Evolutionary conservation across 2,113 vertebrate species (phyloP), one percentile per base, ranked within the genome.

Genomic region (Podarcis muralis): DNA sequence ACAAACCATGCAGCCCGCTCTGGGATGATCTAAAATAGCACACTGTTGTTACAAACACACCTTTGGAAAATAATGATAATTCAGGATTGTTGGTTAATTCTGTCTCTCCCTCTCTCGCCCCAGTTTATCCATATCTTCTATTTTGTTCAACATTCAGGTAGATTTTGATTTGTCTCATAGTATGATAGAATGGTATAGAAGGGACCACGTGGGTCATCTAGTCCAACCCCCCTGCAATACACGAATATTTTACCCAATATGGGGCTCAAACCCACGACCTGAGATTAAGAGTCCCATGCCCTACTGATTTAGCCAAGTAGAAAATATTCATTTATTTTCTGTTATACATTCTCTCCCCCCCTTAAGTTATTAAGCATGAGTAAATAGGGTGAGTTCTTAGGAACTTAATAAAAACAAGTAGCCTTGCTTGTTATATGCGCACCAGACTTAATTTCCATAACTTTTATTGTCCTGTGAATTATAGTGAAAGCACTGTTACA

Each of bases 401-500:
- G 87, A 83, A 57, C 4, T 0, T 76, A 1, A 57, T 40, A 22
- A 81, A 57, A 57, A 81, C 57, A 62, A 12, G 25, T 35, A 72
- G n/a, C 40, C 65, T 81, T 22, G 69, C 0, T 78, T 81, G 22
- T 83, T 81, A 0, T 18, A 0, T 0, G 0, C 43, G 20, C 53
- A 20, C 32, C 25, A 69, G n/a, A 62, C 0, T 16, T 75, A 0
- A 0, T 80, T 88, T 22, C 53, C 3, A 0, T 0, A 69, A 69
- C 1, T 0, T 0, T 25, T 37, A 43, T 30, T 77, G 1, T 86
- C 78, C 72, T 87, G 32, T 35, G 72, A 92, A 71, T 2, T 71
- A 83, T 81, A 69, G 78, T 9, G 83, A 87, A 72, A 79, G 27
- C 0, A 0, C 16, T 68, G 72, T 35, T 35, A 43, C 53, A 37